Base-by-base conservation (phyloP, 2,113 vertebrate species). In the Peucedramus taeniatus region DNA sequence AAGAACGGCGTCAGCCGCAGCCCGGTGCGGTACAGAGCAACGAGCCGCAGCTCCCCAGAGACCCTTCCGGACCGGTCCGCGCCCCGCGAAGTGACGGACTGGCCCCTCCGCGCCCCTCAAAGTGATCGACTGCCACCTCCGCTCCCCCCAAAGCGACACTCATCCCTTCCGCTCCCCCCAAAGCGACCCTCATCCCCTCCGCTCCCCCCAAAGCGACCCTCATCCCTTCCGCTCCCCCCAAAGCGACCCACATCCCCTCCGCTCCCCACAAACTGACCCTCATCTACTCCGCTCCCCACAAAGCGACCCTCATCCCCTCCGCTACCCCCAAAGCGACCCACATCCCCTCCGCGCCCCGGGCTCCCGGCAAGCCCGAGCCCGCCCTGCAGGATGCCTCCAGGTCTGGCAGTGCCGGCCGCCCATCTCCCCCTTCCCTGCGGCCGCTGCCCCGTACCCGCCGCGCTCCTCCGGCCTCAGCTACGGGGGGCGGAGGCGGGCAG, bases 1-100 rank as follows among this genome's bases (percentile, higher is more conserved):
- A 16, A n/a, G 30, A 8, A 4, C 39, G 13, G 3, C 26, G 27
- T 6, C 19, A n/a, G 22, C 22, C 4, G 5, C 68, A 49, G 4
- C 12, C 11, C 24, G 4, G 5, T 0, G 60, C 39, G 1, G 7
- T 0, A 3, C 35, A 3, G 42, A 16, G 30, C 10, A 13, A 12
- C 5, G 27, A 26, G 18, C 66, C 50, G 17, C 31, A 12, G 53
- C 61, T 15, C 4, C n/a, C 26, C 59, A 9, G 15, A 6, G 31
- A 26, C 30, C 19, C 75, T 39, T 15, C 40, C 27, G 7, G 35
- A 20, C 47, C 47, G 18, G 13, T 9, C 24, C 5, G 26, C 31
- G 26, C 14, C 27, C 14, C 16, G 3, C 21, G 12, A 3, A 33
- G 63, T 16, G 40, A 42, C 47, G n/a, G n/a, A n/a, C n/a, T n/a